Evolutionary conservation across 2,888 invertebrate genomes (phyloP).

Genomic region (Serrognathus titanus): DNA sequence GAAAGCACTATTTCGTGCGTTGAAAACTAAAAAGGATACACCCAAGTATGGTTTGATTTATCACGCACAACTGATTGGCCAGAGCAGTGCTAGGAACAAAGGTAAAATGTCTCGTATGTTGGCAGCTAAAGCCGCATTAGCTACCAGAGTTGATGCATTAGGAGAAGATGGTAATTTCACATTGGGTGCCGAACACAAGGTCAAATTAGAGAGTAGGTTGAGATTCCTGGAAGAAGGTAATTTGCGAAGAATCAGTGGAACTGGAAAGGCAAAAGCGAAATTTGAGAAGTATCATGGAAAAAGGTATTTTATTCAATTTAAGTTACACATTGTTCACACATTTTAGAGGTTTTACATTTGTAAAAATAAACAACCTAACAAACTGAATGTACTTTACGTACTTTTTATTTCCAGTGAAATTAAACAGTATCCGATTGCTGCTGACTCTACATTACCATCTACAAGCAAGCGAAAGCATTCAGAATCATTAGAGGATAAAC

Average conservation of each 20-base stretch:
- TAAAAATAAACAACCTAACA: neutral
- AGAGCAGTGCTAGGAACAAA: slow-evolving; percentile 85
- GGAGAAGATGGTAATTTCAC: slow-evolving; percentile 84
- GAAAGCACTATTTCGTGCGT: slow-evolving; percentile 93
- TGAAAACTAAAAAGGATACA: slow-evolving; percentile 96
- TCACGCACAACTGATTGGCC: slow-evolving; percentile 90
- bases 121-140: slow-evolving; percentile 93
- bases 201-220: slow-evolving; percentile 79
- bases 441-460: slow-evolving; percentile 76
- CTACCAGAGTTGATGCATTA: slow-evolving; percentile 91
- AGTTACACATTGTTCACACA: neutral
- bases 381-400: slow-evolving; percentile 2
- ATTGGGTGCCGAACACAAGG: slow-evolving; percentile 85
- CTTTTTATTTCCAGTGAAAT: slow-evolving; percentile 62
- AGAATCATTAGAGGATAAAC: slow-evolving; percentile 44
- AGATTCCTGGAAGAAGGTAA: slow-evolving; percentile 83
- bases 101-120: slow-evolving; percentile 94
- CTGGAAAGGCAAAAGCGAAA: slow-evolving; percentile 82
- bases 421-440: slow-evolving; percentile 71
- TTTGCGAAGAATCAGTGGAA: slow-evolving; percentile 77
- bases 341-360: neutral
- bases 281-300: slow-evolving; percentile 91
- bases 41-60: slow-evolving; percentile 99
- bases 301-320: slow-evolving; percentile 49
- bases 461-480: slow-evolving; percentile 58